These are phyloP conservation scores for Cladorhizidae sp. DNA, from an alignment of 37 sponge, comb jelly and placozoan species.

Conservation along the genomic window DNA sequence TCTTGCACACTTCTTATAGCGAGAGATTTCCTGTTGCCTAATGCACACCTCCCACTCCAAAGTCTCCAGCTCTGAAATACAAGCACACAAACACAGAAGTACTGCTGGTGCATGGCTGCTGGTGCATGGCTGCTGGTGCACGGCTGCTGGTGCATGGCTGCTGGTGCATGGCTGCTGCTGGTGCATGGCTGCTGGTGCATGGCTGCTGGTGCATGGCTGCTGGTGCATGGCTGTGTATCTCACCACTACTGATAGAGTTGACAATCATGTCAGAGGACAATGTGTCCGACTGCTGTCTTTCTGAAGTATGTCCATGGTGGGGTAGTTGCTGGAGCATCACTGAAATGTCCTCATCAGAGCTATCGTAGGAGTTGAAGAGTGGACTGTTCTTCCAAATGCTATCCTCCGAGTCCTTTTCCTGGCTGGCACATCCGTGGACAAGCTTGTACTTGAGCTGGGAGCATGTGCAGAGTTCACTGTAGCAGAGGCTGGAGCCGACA, in stretches of 20 bases:
- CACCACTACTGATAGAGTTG: constrained; percentile 45
- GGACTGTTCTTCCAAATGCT: constrained; percentile 16
- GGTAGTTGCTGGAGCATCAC: constrained; percentile 6
- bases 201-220: too few species aligned
- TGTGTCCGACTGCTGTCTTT: constrained; percentile 14
- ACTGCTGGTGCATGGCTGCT: constrained; percentile 31
- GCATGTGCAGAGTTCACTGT: too few species aligned
- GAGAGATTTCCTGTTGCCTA: not conserved
- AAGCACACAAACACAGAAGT: constrained; percentile 66
- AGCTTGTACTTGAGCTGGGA: too few species aligned
- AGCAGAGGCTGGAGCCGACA: too few species aligned
- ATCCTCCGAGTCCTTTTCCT: not conserved
- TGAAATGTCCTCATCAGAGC: constrained; percentile 8
- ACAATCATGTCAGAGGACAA: constrained; percentile 45
- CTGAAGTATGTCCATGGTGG: not conserved
- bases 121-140: constrained; percentile 30
- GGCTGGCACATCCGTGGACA: not conserved
- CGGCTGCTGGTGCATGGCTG: not conserved
- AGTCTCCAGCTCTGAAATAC: constrained; percentile 49
- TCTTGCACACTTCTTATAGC: not conserved
- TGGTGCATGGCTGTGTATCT: not conserved
- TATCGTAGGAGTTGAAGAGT: not conserved
- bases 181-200: not conserved
- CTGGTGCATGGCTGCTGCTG: not conserved
- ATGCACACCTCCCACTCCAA: constrained; percentile 36